Base-by-base conservation (phyloP, 2,888 invertebrate genomes). In the Lathronympha strigana region DNA sequence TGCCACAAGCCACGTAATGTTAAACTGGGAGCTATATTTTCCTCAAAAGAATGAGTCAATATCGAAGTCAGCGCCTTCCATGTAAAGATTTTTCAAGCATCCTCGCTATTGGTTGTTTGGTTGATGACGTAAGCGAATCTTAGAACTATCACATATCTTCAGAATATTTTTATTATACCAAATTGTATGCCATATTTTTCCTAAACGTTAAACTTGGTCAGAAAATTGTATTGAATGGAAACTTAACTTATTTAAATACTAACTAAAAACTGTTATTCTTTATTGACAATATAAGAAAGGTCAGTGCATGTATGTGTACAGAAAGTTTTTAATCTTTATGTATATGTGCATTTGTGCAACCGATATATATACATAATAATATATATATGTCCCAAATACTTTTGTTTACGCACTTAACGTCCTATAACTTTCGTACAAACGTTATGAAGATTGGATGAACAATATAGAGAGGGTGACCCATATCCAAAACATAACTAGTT, bases 91-190 rank as follows among this genome's bases (percentile, higher is more conserved):
- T 38, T 38, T 55, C 28, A 51, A 43, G 21, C 15, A 19, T 62
- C 17, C 21, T 17, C 25, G 28, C 31, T 63, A 63, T 63, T 55
- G 55, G 28, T 63, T 63, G 55, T 63, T 63, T 55, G 49, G 21
- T 47, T 63, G 55, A 63, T 55, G 49, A 63, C 11, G 38, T 25
- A 25, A 15, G 9, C 25, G 47, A 53, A 47, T 51, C 31, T n/a
- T n/a, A n/a, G 13, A 51, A 51, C 51, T 9, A 19, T 40, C 50
- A 51, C n/a, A 49, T 19, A 23, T 38, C n/a, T 21, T 61, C 38
- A 5, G 17, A 40, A 15, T 13, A 38, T 25, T 61, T 11, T 38
- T 51, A 28, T 51, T 51, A 43, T 15, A 11, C 15, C 15, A 21
- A 61, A 21, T 50, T 28, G 8, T 50, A 4, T n/a, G n/a, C n/a